Evolutionary conservation across 2,888 invertebrate genomes (phyloP), one percentile per base, ranked within the genome.

Genomic region (Caenorhabditis afra): DNA sequence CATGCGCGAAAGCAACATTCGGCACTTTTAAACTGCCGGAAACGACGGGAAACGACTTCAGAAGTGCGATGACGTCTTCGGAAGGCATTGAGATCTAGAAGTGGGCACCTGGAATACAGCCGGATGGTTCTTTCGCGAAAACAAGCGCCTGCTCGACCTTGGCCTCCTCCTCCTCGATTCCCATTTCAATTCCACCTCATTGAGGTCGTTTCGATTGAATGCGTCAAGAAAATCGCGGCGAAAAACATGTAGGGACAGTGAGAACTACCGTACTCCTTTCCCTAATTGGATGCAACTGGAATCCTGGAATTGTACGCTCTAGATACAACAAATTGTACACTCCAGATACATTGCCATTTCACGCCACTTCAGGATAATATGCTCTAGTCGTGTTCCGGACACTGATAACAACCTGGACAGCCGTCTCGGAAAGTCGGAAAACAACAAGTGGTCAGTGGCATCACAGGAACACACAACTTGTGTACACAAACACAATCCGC

Each of bases 401-500:
- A 11, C 23, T 67, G 67, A 67, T 67, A 67, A 67, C 57, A 20
- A 66, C 22, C 29, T 37, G 57, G 59, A 68, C 68, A 68, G 59
- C 52, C 59, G 68, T 61, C 59, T 50, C 59, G 52, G 18, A 55
- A n/a, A n/a, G 37, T 39, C 29, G 20, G 37, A 68, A 68, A 61
- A 68, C 59, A 61, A 61, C 44, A 53, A 61, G 57, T 68, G 68
- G 68, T 59, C 68, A 65, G 41, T 50, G 39, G 29, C 23, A 12
- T 18, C 10, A 23, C 14, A 18, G 35, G 39, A 29, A 29, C 29
- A 29, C 7, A 29, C 7, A 29, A 29, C 37, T 35, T 35, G 1
- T 64, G 39, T 58, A 20, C 50, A 55, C 58, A 55, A 58, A 39
- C 23, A 35, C 4, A 29, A 29, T 3, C 37, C n/a, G n/a, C n/a